Evolutionary conservation across 2,888 invertebrate species (phyloP), one percentile per base, ranked within the genome.

Genomic region (Synergus laeviventris): DNA sequence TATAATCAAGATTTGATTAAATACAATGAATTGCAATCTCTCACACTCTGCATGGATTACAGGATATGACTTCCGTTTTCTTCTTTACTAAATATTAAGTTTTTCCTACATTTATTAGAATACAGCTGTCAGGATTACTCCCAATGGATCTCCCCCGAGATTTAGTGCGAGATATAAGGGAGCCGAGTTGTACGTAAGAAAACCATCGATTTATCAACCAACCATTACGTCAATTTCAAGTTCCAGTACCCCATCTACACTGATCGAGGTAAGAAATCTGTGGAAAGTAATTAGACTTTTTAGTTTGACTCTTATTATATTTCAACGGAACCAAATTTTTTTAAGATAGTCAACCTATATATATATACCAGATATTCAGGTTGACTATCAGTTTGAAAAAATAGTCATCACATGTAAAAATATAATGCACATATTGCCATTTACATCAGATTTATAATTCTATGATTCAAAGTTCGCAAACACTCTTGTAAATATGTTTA

Each of bases 81-180:
- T n/a, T 49, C 8, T 54, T 2, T 18, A 18, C 0, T 11, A 45
- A 45, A 45, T 39, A 73, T 66, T 54, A 24, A n/a, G 70, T 39
- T 36, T 54, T 59, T 14, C 1, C 18, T 7, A 24, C n/a, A 70
- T 36, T 54, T 66, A 66, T 31, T 74, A 91, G 90, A 89, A 87
- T 84, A 87, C 88, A 54, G 84, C 84, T 16, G 80, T 85, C 11
- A 87, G 90, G 73, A 83, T 89, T 49, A 91, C 89, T 8, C 89
- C 90, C 49, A 91, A 82, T 39, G 90, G 90, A 77, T 81, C 86
- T 38, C 86, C 89, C 3, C 89, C 90, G 14, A 87, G 87, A 74
- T 90, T 90, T 76, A 90, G 90, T 74, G 90, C 91, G 12, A 87
- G 90, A 81, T 91, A 90, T 82, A 89, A 87, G 76, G 90, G 90